Evolutionary conservation across 2,888 invertebrate genomes (phyloP), one percentile per base, ranked within the genome.

Genomic region (Ormyrus pomaceus): DNA sequence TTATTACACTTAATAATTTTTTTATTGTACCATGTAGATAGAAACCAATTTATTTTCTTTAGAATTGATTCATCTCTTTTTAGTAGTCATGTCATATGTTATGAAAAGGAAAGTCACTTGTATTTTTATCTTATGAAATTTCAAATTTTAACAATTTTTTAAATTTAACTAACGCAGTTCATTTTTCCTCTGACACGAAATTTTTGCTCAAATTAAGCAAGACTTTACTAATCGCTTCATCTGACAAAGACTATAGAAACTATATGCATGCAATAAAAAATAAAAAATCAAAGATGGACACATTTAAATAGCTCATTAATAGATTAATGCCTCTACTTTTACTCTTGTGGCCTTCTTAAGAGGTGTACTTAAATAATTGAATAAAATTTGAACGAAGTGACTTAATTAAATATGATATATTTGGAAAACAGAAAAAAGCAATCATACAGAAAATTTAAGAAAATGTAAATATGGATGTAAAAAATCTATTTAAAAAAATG

Each of bases 211-310:
- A 56, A 62, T 56, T 61, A 50, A 56, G 34, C 34, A 74, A 66
- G 70, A 77, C 77, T 77, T 77, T 81, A 51, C 81, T 77, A 64
- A 65, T 81, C 74, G 74, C 69, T 73, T 73, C 70, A 81, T 81
- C 19, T 71, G 59, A 19, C 69, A 76, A 11, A 55, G 65, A 77
- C 55, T 81, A 4, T 34, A 34, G 34, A 34, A 34, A 34, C 34
- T 34, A 34, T 34, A 34, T 78, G 75, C 75, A 78, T 81, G 77
- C 4, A 34, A 34, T 59, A 19, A 62, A 72, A 66, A 71, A 66
- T 34, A 19, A 70, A 46, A 46, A n/a, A 74, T 81, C 74, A 77
- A 61, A 81, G 80, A 80, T 80, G 72, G 73, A 69, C 56, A 61
- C 45, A 45, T 75, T 46, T 51, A 3, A 55, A 51, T 13, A 56